Evolutionary conservation across 2,113 vertebrate species (phyloP), one percentile per base, ranked within the genome.

Genomic region (Prolemur simus): DNA sequence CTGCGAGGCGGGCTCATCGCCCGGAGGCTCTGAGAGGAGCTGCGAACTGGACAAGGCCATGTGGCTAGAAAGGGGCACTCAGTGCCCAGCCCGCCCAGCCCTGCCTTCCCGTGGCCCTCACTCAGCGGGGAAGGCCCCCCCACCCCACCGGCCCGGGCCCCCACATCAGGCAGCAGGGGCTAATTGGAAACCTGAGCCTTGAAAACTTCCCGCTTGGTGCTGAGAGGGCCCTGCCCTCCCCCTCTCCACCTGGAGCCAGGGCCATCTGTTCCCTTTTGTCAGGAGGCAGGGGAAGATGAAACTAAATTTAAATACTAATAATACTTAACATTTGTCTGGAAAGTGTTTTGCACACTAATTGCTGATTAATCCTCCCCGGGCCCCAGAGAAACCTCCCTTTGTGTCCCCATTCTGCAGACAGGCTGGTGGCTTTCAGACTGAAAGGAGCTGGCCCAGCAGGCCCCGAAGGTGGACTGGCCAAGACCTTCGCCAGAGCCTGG

Each of bases 221-320:
- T 7, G 37, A 52, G 17, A 12, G 0, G 27, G 80, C 77, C 80
- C 73, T 32, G 0, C 95, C 80, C 63, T 77, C n/a, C 37, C 77
- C 15, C 64, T 60, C 23, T 84, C 80, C 66, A 87, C 92, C 97
- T 97, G 98, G 93, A 97, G 95, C 91, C 85, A 83, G 91, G 93
- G 87, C 97, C 97, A 97, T 97, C 98, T 98, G 97, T 96, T 97
- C 97, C 89, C 91, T 96, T 97, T 97, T 95, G 94, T 97, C n/a
- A 86, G 3, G 93, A 96, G 58, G 69, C 89, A 77, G 84, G 84
- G 85, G 20, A 84, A 96, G 78, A 96, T 60, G 85, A 93, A 96
- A 96, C 98, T 89, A 89, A 95, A 97, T 98, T 97, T 98, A 97
- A 98, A 98, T 96, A 95, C 89, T 97, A 97, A 97, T 97, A 96